Evolutionary conservation across 2,888 invertebrate species (phyloP).

Genomic region (Tholera decimalis): DNA sequence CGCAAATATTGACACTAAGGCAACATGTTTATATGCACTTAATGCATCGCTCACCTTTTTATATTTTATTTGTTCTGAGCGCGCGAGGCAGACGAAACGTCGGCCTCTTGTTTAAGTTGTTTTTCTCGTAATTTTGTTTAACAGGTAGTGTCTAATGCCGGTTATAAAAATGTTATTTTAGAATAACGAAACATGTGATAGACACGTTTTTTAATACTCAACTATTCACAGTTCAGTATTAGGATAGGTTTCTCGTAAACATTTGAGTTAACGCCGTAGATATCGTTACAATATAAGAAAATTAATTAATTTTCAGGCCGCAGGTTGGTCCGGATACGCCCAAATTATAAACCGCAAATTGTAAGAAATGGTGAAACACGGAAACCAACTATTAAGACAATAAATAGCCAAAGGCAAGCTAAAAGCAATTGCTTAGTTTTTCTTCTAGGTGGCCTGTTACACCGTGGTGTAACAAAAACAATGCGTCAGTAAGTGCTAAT

Average conservation of each 20-base stretch:
- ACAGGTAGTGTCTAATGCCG: conserved; percentile 85
- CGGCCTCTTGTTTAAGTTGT: conserved; percentile 85
- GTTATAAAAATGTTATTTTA: conserved; percentile 80
- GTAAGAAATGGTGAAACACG: conserved; percentile 76
- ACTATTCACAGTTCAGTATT: conserved; percentile 28
- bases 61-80: conserved; percentile 88
- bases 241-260: conserved; percentile 26
- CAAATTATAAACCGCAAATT: conserved; percentile 73
- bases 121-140: conserved; percentile 88
- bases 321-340: conserved; percentile 69
- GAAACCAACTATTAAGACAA: conserved; percentile 72
- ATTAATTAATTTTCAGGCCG: conserved; percentile 53
- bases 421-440: conserved; percentile 41
- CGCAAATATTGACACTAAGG: conserved; percentile 90
- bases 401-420: conserved; percentile 45
- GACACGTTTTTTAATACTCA: conserved; percentile 48
- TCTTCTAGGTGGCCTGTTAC: conserved; percentile 38
- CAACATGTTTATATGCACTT: conserved; percentile 91
- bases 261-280: neutral
- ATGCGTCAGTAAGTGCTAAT: neutral
- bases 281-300: conserved; percentile 19
- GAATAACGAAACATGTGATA: conserved; percentile 64
- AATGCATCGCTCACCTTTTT: conserved; percentile 90
- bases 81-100: conserved; percentile 87
- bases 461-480: conserved; percentile 51